These are phyloP conservation scores for Lytechinus pictus DNA, from an alignment of 35 echinoderm and acorn worm species.

Conservation along the genomic window DNA sequence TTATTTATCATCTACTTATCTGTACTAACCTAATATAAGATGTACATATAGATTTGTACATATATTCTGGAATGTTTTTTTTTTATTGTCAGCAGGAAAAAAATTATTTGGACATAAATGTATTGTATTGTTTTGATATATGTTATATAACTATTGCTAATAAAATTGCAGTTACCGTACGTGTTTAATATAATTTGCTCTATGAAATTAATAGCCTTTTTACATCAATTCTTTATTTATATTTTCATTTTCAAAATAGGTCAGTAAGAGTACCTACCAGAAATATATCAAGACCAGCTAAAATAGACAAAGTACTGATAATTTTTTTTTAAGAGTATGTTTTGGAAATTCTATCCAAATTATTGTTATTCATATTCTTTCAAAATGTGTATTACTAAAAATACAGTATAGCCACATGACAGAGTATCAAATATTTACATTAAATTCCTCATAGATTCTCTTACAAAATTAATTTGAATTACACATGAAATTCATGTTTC, in stretches of 20 bases:
- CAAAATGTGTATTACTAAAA: no score
- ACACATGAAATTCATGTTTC: neutral
- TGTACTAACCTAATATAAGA: neutral
- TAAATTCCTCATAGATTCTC: no score
- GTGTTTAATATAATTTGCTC: neutral
- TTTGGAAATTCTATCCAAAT: no score
- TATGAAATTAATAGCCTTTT: neutral
- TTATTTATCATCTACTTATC: conserved; percentile 38
- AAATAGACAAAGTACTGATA: no score
- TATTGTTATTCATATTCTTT: no score
- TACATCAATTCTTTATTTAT: no score
- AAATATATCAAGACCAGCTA: no score
- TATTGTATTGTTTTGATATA: neutral
- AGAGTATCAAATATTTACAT: no score
- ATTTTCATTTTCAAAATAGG: no score
- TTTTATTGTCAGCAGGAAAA: neutral
- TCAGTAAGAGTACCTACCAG: no score
- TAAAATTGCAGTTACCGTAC: neutral
- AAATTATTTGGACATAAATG: neutral
- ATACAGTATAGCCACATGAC: no score
- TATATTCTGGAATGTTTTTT: neutral
- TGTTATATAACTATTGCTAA: neutral
- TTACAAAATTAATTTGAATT: neutral
- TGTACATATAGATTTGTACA: conserved; percentile 47
- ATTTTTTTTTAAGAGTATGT: no score